phyloP scores from a whole-genome alignment of 2,113 vertebrate genomes.

The Pituophis catenifer region DNA sequence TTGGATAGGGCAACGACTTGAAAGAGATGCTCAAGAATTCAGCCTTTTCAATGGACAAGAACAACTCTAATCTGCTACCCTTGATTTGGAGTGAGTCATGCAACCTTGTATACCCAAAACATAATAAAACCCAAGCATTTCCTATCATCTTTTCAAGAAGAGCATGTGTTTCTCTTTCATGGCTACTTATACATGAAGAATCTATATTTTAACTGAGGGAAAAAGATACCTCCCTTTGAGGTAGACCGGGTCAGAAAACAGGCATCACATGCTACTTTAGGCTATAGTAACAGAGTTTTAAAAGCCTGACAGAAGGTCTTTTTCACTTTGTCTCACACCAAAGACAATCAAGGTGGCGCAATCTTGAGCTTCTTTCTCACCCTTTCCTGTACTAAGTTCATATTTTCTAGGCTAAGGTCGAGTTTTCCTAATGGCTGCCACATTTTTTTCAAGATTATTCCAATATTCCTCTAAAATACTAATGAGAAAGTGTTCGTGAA shows the following conservation, averaged over 20 bases:
- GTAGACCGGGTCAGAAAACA: background rate
- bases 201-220: background rate
- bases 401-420: background rate
- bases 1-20: slow-evolving; percentile 18
- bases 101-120: background rate
- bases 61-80: background rate
- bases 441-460: background rate
- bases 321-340: background rate
- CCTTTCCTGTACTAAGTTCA: background rate
- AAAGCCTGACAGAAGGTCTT: background rate
- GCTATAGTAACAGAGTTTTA: background rate
- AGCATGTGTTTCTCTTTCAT: background rate
- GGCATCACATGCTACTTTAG: background rate
- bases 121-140: background rate
- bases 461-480: background rate
- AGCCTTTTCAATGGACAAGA: background rate
- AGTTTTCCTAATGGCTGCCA: background rate
- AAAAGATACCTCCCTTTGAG: background rate
- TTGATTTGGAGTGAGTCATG: background rate
- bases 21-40: background rate
- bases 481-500: background rate
- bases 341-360: background rate
- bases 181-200: background rate
- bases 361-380: background rate
- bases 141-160: background rate